A percentile compares a stretch with the other conserved stretches of the same genome.
Evolutionary conservation across 2,797 vertebrate genomes (phyloP).

Genomic region (Lithobates pipiens): DNA sequence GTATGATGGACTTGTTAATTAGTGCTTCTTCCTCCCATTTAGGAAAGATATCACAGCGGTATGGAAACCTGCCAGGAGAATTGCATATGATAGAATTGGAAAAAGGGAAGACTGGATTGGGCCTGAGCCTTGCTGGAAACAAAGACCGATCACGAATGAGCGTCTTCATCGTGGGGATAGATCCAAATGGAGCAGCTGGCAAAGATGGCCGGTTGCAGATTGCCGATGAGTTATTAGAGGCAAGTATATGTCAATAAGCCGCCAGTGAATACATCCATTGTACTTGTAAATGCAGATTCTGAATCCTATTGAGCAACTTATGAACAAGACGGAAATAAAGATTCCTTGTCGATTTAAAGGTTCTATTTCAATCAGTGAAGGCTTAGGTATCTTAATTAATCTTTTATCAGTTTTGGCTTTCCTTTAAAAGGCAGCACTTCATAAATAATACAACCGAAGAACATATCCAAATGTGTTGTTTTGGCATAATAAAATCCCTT

Average conservation of each 20-base stretch:
- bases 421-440: background rate
- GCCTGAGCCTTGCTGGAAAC: conserved; percentile 96
- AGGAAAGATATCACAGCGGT: conserved; percentile 88
- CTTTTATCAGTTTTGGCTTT: background rate
- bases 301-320: conserved; percentile 28
- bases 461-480: conserved; percentile 7
- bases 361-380: background rate
- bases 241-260: conserved; percentile 71
- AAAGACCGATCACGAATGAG: conserved; percentile 95
- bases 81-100: conserved; percentile 93
- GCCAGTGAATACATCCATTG: conserved; percentile 38
- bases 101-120: conserved; percentile 92
- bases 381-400: conserved; percentile 15
- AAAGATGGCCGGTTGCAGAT: conserved; percentile 88
- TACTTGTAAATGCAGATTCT: conserved; percentile 41
- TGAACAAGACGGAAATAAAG: conserved; percentile 18
- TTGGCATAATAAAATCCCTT: background rate
- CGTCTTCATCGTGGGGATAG: conserved; percentile 95
- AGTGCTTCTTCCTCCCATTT: conserved; percentile 60
- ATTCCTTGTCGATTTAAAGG: conserved; percentile 1
- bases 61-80: conserved; percentile 86
- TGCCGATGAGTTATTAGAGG: conserved; percentile 96
- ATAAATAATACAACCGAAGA: background rate
- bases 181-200: conserved; percentile 90
- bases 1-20: conserved; percentile 58